Conservation (phyloP, 1,140 invertebrate species). For the Drosophila equinoxialis region DNA sequence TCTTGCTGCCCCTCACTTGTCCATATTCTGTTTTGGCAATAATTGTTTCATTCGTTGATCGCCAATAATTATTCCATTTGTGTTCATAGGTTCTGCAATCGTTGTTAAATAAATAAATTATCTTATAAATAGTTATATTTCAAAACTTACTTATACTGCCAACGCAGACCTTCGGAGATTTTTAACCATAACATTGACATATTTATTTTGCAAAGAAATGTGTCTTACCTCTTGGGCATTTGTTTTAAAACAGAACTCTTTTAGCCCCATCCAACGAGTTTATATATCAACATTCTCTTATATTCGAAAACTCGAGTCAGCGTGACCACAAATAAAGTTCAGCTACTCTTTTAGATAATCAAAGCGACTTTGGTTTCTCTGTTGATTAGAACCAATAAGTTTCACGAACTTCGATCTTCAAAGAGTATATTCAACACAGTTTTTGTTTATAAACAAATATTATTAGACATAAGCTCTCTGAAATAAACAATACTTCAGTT, state of each 20-base stretch:
- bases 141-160: constrained; percentile 3
- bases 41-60: constrained; percentile 66
- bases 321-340: background rate
- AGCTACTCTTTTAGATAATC: constrained; percentile 1
- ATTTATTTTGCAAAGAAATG: background rate
- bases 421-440: background rate
- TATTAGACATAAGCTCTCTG: too few relatives aligned
- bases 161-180: constrained; percentile 1
- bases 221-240: background rate
- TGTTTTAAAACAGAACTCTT: background rate
- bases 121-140: background rate
- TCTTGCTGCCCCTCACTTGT: constrained; percentile 69
- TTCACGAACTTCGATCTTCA: background rate
- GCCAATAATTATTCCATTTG: constrained; percentile 71
- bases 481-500: too few relatives aligned
- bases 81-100: constrained; percentile 71
- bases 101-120: background rate
- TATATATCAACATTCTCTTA: background rate
- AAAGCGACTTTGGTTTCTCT: background rate
- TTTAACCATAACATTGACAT: background rate
- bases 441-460: too few relatives aligned
- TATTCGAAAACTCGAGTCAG: background rate
- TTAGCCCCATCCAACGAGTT: background rate
- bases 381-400: background rate
- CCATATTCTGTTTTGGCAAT: constrained; percentile 73